Evolutionary conservation across 2,888 invertebrate genomes (phyloP).

Genomic region (Germaria angustata): DNA sequence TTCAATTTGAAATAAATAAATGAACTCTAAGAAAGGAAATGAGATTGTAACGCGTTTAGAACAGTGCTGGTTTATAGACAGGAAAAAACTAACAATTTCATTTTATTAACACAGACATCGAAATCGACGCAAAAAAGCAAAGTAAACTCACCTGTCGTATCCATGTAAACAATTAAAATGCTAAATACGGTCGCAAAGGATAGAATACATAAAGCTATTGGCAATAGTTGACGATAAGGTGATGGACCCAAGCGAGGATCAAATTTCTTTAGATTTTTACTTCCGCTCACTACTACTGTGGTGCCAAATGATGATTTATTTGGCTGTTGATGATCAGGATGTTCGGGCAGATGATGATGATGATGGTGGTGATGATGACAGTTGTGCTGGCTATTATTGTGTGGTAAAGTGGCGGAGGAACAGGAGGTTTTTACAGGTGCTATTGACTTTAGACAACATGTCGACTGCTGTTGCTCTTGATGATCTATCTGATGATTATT

Average conservation of each 20-base stretch:
- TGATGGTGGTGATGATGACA: slow-evolving; percentile 68
- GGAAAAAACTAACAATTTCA: no score
- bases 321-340: slow-evolving; percentile 47
- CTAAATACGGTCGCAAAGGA: slow-evolving; percentile 91
- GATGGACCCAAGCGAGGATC: slow-evolving; percentile 79
- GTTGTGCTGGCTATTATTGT: slow-evolving; percentile 67
- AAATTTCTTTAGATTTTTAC: slow-evolving; percentile 78
- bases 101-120: no score
- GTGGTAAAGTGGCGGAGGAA: slow-evolving; percentile 57
- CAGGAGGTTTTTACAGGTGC: slow-evolving; percentile 66
- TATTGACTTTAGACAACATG: slow-evolving; percentile 74
- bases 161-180: slow-evolving; percentile 88
- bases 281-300: slow-evolving; percentile 68
- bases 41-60: no score
- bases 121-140: no score
- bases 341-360: slow-evolving; percentile 68
- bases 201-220: slow-evolving; percentile 86
- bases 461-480: slow-evolving; percentile 58
- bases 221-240: slow-evolving; percentile 82
- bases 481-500: slow-evolving; percentile 65
- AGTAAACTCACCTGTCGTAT: slow-evolving; percentile 85
- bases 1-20: no score
- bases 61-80: no score
- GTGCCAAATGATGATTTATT: slow-evolving; percentile 64
- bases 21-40: no score